A percentile compares a stretch with the other conserved stretches of the same genome.
These are phyloP conservation scores for Rhysida immarginata DNA, from an alignment of 1,140 invertebrate genomes.

Conservation along the genomic window DNA sequence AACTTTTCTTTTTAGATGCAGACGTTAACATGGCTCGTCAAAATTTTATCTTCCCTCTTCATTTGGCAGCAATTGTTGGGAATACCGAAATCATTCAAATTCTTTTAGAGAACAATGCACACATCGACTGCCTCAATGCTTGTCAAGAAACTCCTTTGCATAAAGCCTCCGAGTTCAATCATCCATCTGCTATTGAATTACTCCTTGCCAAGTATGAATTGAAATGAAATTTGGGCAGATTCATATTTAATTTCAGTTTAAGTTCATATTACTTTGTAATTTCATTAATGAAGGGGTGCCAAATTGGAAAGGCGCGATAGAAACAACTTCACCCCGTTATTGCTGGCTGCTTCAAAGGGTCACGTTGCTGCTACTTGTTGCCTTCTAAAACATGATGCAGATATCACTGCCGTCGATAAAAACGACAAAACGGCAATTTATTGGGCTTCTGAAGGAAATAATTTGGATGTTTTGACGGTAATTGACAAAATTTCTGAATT, in stretches of 20 bases:
- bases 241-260: neutral
- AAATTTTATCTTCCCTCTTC: constrained; percentile 26
- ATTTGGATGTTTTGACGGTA: constrained; percentile 23
- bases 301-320: constrained; percentile 27
- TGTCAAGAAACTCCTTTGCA: constrained; percentile 34
- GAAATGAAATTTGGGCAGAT: too few species aligned
- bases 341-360: constrained; percentile 28
- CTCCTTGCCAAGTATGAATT: constrained; percentile 14
- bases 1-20: constrained; percentile 19
- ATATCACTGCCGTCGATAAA: constrained; percentile 27
- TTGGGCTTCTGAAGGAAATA: constrained; percentile 28
- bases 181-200: constrained; percentile 27
- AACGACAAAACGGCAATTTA: constrained; percentile 31
- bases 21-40: constrained; percentile 28
- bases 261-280: neutral
- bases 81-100: constrained; percentile 26
- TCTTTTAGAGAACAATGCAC: constrained; percentile 27
- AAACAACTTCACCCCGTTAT: constrained; percentile 34
- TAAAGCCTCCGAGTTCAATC: constrained; percentile 29
- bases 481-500: too few species aligned
- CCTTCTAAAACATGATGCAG: constrained; percentile 24
- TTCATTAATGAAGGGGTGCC: constrained; percentile 22
- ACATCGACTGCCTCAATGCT: constrained; percentile 31
- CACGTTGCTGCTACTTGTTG: constrained; percentile 24
- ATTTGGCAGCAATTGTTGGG: constrained; percentile 31